Conservation (phyloP, 2,797 vertebrate species). For the Sparus aurata region DNA sequence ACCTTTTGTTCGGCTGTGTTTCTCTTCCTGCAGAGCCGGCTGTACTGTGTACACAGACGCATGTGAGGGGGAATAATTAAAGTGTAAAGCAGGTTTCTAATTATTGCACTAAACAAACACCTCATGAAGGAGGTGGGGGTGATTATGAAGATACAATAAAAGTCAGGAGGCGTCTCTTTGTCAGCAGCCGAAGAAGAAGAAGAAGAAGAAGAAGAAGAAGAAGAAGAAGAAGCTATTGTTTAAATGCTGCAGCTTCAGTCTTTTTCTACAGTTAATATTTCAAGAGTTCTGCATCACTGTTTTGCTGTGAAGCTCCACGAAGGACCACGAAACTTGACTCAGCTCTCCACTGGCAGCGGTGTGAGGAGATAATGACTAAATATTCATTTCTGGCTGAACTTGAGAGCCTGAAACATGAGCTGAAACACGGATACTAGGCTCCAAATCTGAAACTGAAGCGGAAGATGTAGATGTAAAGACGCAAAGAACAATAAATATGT, state of each 20-base stretch:
- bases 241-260: background rate
- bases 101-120: conserved; percentile 29
- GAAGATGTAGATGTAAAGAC: background rate
- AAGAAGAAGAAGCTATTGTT: background rate
- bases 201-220: too few relatives aligned
- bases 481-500: conserved; percentile 3
- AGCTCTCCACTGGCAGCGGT: too few relatives aligned
- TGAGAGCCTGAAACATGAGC: background rate
- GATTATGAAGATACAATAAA: conserved; percentile 1
- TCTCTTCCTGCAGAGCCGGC: background rate
- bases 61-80: conserved; percentile 6
- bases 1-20: background rate
- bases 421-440: background rate
- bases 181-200: background rate
- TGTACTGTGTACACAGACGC: background rate
- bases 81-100: conserved; percentile 11
- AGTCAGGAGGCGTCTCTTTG: conserved; percentile 12
- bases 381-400: too few relatives aligned
- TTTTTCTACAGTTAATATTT: background rate
- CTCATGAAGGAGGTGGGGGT: conserved; percentile 6
- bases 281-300: background rate
- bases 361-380: too few relatives aligned
- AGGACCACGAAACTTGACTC: too few relatives aligned
- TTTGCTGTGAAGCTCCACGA: too few relatives aligned
- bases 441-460: too few relatives aligned